Evolutionary conservation across 2,888 invertebrate genomes (phyloP).

Genomic region (Dendrolimus houi): DNA sequence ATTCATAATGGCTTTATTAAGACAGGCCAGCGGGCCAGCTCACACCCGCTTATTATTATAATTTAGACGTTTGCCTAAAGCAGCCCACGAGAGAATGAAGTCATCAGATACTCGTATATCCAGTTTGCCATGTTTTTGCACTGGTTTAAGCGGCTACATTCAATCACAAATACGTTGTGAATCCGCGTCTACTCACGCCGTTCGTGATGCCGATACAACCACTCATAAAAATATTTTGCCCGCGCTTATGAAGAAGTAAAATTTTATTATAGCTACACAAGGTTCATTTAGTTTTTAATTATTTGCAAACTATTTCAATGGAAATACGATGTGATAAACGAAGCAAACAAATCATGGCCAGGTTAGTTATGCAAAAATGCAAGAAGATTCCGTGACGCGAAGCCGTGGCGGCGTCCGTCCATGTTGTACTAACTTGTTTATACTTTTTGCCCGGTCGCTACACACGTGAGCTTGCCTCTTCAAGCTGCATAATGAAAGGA

Average conservation of each 20-base stretch:
- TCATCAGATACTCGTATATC: conserved; percentile 37
- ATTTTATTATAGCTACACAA: conserved; percentile 10
- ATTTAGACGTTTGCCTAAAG: conserved; percentile 74
- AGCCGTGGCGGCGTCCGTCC: conserved; percentile 47
- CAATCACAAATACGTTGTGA: not conserved
- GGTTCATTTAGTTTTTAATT: conserved; percentile 13
- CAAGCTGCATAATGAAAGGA: conserved; percentile 36
- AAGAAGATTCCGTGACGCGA: conserved; percentile 62
- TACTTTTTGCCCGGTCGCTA: conserved; percentile 43
- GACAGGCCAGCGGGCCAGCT: conserved; percentile 58
- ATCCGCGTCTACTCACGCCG: not conserved
- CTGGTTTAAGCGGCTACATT: conserved; percentile 9
- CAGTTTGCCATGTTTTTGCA: conserved; percentile 12
- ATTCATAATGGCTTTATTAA: conserved; percentile 76
- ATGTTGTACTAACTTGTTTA: conserved; percentile 57
- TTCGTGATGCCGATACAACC: not conserved
- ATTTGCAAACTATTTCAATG: conserved; percentile 27
- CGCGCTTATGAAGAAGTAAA: not conserved
- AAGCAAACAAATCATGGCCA: conserved; percentile 51
- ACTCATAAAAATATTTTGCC: not conserved
- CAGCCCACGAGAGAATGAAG: conserved; percentile 59
- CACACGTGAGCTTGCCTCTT: conserved; percentile 40
- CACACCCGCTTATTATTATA: conserved; percentile 75
- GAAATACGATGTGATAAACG: conserved; percentile 34
- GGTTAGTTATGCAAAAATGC: conserved; percentile 70